phyloP scores from a whole-genome alignment of 1,140 invertebrate species.

The Camponotus pennsylvanicus region DNA sequence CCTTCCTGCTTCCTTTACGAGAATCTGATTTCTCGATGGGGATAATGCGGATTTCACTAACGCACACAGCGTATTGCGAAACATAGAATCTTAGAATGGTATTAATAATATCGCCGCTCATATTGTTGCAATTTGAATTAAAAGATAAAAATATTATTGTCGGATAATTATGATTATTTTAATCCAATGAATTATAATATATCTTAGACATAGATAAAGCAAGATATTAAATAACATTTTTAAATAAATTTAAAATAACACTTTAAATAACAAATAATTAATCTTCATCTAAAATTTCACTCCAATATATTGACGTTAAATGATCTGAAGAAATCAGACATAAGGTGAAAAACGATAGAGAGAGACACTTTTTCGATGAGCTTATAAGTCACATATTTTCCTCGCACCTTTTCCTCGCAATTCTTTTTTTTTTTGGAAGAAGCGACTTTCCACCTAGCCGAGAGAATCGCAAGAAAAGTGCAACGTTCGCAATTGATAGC shows the following conservation, averaged over 20 bases:
- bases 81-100: not conserved
- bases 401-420: not conserved
- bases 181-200: not conserved
- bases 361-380: not conserved
- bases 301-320: not conserved
- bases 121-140: not conserved
- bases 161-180: not conserved
- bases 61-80: not conserved
- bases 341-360: not conserved
- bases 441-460: not conserved
- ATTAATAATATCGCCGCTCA: not conserved
- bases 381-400: constrained; percentile 4
- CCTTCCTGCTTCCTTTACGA: constrained; percentile 25
- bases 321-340: not conserved
- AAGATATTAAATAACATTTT: not conserved
- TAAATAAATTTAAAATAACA: too few species aligned
- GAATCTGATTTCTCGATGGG: constrained; percentile 2
- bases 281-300: not conserved
- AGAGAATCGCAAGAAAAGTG: constrained; percentile 15
- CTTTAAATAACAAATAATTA: not conserved
- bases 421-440: too few species aligned
- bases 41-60: constrained; percentile 7
- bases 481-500: constrained; percentile 50
- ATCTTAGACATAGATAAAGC: not conserved
- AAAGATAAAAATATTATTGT: not conserved